Conservation (phyloP, 2,797 vertebrate species). For the Sebastes kiyomatsui region DNA sequence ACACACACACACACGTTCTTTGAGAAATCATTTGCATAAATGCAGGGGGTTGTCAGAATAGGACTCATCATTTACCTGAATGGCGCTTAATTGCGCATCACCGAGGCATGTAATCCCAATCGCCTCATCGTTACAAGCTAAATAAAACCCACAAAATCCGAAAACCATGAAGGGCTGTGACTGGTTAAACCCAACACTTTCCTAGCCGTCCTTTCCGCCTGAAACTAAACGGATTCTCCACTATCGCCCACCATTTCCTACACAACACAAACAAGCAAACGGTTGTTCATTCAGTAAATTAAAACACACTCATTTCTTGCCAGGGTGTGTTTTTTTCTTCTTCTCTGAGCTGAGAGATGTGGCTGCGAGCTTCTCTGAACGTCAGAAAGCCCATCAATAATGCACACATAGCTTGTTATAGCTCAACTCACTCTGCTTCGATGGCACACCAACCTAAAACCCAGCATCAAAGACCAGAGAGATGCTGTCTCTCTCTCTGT, state of each 20-base stretch:
- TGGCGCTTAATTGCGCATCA: constrained; percentile 58
- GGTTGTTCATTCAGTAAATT: constrained; percentile 55
- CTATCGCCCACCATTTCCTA: constrained; percentile 33
- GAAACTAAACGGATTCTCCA: constrained; percentile 24
- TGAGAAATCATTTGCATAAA: constrained; percentile 42
- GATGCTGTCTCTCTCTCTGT: constrained; percentile 1
- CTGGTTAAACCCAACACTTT: background rate
- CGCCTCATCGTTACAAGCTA: constrained; percentile 3
- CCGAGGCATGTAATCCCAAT: constrained; percentile 33
- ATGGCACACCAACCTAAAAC: constrained; percentile 65
- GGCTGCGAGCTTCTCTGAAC: constrained; percentile 62
- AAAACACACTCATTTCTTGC: constrained; percentile 21
- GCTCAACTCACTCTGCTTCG: constrained; percentile 66
- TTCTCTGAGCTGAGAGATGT: constrained; percentile 49
- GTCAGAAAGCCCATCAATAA: constrained; percentile 75
- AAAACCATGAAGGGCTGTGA: constrained; percentile 2
- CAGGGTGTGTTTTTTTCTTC: background rate
- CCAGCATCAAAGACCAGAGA: constrained; percentile 61
- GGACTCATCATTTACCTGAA: constrained; percentile 62
- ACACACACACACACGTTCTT: background rate
- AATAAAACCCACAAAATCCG: background rate
- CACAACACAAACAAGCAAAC: constrained; percentile 20
- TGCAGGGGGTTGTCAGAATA: constrained; percentile 35
- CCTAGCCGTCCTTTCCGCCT: background rate
- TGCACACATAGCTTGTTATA: constrained; percentile 78